Percentiles rank a stretch among this genome's conserved stretches.
These are phyloP conservation scores for Drosophila mojavensis DNA, from an alignment of 1,140 invertebrate species.

Conservation along the genomic window DNA sequence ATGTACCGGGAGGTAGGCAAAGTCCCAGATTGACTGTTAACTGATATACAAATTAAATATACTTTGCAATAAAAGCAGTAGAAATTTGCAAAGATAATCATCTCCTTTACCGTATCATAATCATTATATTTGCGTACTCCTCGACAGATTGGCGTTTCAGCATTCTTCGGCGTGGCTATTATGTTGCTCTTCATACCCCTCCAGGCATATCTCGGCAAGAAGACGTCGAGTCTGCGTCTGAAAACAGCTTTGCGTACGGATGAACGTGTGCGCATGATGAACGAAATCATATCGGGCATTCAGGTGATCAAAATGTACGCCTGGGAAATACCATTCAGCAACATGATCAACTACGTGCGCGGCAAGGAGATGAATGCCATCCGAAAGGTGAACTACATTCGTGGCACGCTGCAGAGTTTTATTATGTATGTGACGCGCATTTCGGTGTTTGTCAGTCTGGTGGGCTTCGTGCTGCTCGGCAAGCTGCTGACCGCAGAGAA, in stretches of 20 bases:
- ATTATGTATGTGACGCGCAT: constrained; percentile 91
- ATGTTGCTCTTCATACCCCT: constrained; percentile 93
- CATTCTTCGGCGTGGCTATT: constrained; percentile 90
- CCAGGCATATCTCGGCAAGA: constrained; percentile 91
- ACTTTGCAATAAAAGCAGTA: too few species aligned
- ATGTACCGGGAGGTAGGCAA: constrained; percentile 87
- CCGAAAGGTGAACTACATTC: constrained; percentile 88
- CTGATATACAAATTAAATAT: background rate
- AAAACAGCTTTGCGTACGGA: constrained; percentile 91
- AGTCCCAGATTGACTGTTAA: background rate
- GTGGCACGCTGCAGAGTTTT: constrained; percentile 90
- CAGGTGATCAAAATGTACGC: constrained; percentile 97
- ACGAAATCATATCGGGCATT: constrained; percentile 95
- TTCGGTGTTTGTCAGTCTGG: constrained; percentile 90
- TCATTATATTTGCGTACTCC: background rate
- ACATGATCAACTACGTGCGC: constrained; percentile 86
- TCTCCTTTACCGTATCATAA: background rate
- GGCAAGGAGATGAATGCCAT: constrained; percentile 86
- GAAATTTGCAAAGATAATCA: background rate
- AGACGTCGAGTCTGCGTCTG: constrained; percentile 87
- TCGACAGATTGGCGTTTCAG: constrained; percentile 88
- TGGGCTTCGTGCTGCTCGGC: constrained; percentile 90
- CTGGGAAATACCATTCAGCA: constrained; percentile 92
- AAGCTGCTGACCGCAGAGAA: constrained; percentile 86
- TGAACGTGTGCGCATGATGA: constrained; percentile 93